phyloP scores from a whole-genome alignment of 1,140 invertebrate species.

The Ooceraea biroi region DNA sequence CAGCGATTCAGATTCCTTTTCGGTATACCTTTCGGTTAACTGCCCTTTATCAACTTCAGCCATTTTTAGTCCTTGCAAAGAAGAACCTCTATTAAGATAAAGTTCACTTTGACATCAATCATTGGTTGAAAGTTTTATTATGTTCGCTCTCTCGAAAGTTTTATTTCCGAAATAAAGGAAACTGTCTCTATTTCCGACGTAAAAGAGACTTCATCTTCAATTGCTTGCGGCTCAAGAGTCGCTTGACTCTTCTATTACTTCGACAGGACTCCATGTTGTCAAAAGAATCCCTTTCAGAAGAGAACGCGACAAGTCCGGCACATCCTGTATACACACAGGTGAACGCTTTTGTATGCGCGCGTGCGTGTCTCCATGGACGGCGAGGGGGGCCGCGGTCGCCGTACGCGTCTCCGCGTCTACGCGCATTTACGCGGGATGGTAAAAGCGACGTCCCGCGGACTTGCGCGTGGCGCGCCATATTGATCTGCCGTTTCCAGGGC shows the following conservation, averaged over 20 bases:
- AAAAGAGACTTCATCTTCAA: too few species aligned
- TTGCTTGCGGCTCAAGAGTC: background rate
- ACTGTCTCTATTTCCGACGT: too few species aligned
- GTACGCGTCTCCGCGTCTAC: constrained; percentile 50
- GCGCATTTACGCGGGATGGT: constrained; percentile 71
- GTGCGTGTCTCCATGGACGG: constrained; percentile 58
- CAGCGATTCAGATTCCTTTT: too few species aligned
- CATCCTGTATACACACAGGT: constrained; percentile 54
- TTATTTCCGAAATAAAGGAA: too few species aligned
- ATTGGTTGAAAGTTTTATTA: too few species aligned
- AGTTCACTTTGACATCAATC: too few species aligned
- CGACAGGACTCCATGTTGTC: background rate
- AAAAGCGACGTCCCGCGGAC: constrained; percentile 72
- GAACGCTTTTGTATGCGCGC: constrained; percentile 62
- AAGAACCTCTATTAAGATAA: too few species aligned
- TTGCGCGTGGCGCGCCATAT: constrained; percentile 74
- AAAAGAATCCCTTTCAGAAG: constrained; percentile 5
- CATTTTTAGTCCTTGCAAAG: too few species aligned
- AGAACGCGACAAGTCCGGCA: constrained; percentile 23
- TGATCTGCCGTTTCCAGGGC: constrained; percentile 74
- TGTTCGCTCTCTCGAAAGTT: too few species aligned
- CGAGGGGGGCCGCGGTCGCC: constrained; percentile 4
- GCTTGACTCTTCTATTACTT: background rate
- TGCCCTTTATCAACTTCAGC: too few species aligned
- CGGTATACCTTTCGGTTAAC: too few species aligned